Evolutionary conservation across 2,797 vertebrate genomes (phyloP), one percentile per base, ranked within the genome.

Genomic region (Pyrrhura leucotis): DNA sequence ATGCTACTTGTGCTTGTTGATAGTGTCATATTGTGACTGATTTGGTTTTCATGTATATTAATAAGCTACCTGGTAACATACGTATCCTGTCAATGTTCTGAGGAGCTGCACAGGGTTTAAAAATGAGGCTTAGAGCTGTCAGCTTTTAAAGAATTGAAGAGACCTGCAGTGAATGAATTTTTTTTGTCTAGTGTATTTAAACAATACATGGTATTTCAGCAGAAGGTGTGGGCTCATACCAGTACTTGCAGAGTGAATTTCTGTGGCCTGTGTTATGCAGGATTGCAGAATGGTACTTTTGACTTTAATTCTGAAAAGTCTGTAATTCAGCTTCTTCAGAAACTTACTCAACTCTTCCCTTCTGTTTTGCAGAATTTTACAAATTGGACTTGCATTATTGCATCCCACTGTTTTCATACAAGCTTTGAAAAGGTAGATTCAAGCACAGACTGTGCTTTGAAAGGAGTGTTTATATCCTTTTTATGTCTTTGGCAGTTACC

Each of bases 331-430:
- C 40, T 83, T 87, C 45, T 67, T 93, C 45, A 89, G 58, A 83
- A 92, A 48, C 22, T 33, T 66, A 56, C 10, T 42, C 22, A 79
- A 63, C 21, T 65, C 42, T 50, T 73, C 13, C 50, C 7, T 72
- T 91, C 14, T 51, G 17, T 74, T 83, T 76, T 78, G 35, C 35
- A 79, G 67, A 87, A 71, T 89, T 87, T 90, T 80, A 53, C 35
- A 69, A 85, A 88, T 93, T 90, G 68, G 33, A 18, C 28, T 68
- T 50, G 29, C 80, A 50, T 91, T 86, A 72, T 59, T 86, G 73
- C 39, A 84, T 86, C 58, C 35, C 47, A 75, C 79, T 95, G 85
- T 86, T 95, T 94, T 91, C 76, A 78, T 83, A 84, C 73, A 84
- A 75, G 42, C 39, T 81, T 93, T 53, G 50, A 78, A 93, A 94